phyloP scores from a whole-genome alignment of 2,797 vertebrate genomes.

The Ispidina picta region DNA sequence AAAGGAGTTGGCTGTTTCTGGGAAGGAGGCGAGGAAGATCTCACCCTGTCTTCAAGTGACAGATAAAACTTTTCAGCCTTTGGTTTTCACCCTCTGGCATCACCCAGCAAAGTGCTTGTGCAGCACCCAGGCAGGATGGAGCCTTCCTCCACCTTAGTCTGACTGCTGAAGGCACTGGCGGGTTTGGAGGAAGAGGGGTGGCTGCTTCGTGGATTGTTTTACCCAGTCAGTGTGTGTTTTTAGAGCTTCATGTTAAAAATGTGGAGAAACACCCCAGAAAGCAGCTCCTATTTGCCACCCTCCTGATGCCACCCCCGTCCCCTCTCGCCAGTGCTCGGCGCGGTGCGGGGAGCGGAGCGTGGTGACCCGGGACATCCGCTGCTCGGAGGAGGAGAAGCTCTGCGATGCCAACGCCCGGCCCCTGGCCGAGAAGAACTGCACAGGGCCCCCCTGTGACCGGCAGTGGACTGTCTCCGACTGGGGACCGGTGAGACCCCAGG shows the following conservation, averaged over 20 bases:
- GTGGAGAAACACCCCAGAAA: background rate
- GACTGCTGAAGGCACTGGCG: background rate
- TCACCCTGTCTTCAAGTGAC: background rate
- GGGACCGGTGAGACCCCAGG: conserved; percentile 86
- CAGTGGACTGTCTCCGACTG: conserved; percentile 96
- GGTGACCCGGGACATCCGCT: conserved; percentile 92
- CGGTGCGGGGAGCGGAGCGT: conserved; percentile 87
- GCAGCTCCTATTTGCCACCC: too few species aligned
- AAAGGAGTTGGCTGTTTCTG: conserved; percentile 18
- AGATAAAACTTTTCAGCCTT: background rate
- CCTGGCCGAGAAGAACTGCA: conserved; percentile 88
- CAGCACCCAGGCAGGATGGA: background rate
- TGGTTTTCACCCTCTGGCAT: background rate
- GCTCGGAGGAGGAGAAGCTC: conserved; percentile 88
- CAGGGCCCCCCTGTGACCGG: conserved; percentile 92
- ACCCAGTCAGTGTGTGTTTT: rapidly evolving
- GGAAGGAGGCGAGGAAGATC: background rate
- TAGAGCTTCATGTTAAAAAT: background rate
- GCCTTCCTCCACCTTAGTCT: background rate
- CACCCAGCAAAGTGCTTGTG: background rate
- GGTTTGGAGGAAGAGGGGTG: background rate
- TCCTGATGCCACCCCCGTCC: background rate
- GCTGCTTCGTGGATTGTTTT: background rate
- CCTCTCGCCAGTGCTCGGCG: conserved; percentile 84
- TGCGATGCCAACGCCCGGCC: conserved; percentile 87